Conservation (phyloP, 1,140 invertebrate species). For the Caenorhabditis tropicalis region DNA sequence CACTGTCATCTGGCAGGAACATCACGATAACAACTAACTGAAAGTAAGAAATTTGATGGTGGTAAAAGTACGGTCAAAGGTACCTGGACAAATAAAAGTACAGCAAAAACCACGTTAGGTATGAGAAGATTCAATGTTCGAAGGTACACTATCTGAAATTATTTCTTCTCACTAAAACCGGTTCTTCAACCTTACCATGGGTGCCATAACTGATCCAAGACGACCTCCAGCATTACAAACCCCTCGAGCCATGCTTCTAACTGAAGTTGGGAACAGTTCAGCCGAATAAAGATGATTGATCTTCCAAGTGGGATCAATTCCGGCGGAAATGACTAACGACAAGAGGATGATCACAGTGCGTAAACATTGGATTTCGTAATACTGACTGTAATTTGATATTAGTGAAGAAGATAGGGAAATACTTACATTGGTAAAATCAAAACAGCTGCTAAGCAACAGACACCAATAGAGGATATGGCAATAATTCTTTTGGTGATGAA, state of each 20-base stretch:
- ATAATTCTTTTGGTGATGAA: background rate
- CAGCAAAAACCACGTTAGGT: constrained; percentile 42
- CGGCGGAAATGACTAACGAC: constrained; percentile 28
- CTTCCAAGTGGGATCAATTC: constrained; percentile 57
- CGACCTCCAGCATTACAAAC: constrained; percentile 56
- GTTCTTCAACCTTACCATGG: constrained; percentile 50
- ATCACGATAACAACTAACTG: constrained; percentile 37
- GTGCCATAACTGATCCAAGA: constrained; percentile 54
- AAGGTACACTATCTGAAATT: constrained; percentile 49
- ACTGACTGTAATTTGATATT: background rate
- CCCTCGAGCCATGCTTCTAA: constrained; percentile 57
- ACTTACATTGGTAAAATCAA: background rate
- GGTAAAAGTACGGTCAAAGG: background rate
- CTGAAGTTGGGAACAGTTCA: constrained; percentile 56
- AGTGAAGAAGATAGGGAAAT: background rate
- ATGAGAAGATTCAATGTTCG: background rate
- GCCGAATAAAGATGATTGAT: constrained; percentile 58
- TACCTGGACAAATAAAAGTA: constrained; percentile 44
- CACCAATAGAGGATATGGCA: background rate
- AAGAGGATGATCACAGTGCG: background rate
- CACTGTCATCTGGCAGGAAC: background rate
- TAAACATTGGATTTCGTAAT: background rate
- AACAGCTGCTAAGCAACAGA: background rate
- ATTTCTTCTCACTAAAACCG: background rate
- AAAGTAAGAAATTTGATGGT: background rate